A percentile compares a stretch with the other conserved stretches of the same genome.
These are phyloP conservation scores for Drosophila varians DNA, from an alignment of 1,140 invertebrate genomes.

Conservation along the genomic window DNA sequence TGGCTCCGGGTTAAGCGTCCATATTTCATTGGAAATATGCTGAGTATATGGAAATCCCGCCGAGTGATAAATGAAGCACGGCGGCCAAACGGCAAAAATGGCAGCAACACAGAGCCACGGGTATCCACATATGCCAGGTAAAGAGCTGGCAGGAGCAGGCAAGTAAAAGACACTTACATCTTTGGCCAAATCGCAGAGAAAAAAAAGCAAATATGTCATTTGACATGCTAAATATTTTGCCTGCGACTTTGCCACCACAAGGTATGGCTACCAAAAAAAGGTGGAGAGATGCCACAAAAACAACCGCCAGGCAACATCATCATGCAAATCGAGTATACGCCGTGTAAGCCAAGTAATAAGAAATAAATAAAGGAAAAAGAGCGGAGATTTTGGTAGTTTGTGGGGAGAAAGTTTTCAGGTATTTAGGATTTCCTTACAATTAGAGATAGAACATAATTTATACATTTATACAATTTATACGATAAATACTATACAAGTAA, in stretches of 20 bases:
- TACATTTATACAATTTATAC: too few relatives aligned
- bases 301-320: conserved; percentile 19
- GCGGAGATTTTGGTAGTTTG: not conserved
- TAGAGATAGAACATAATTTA: too few relatives aligned
- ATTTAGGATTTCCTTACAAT: not conserved
- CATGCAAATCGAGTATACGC: conserved; percentile 29
- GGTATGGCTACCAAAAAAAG: conserved; percentile 27
- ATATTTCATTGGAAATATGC: conserved; percentile 77
- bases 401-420: not conserved
- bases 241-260: conserved; percentile 38
- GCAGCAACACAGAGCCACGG: conserved; percentile 40
- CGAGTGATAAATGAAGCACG: conserved; percentile 75
- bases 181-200: conserved; percentile 40
- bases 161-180: conserved; percentile 49
- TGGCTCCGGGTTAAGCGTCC: conserved; percentile 61
- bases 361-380: not conserved
- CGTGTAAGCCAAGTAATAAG: conserved; percentile 15
- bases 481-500: too few relatives aligned
- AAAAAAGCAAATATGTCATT: conserved; percentile 73
- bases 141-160: conserved; percentile 8
- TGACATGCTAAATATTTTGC: conserved; percentile 81
- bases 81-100: conserved; percentile 75
- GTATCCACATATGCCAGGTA: conserved; percentile 41
- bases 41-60: conserved; percentile 75
- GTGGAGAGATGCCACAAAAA: not conserved